These are phyloP conservation scores for Ptychochromis oligacanthus DNA, from an alignment of 2,113 vertebrate genomes.

Conservation along the genomic window DNA sequence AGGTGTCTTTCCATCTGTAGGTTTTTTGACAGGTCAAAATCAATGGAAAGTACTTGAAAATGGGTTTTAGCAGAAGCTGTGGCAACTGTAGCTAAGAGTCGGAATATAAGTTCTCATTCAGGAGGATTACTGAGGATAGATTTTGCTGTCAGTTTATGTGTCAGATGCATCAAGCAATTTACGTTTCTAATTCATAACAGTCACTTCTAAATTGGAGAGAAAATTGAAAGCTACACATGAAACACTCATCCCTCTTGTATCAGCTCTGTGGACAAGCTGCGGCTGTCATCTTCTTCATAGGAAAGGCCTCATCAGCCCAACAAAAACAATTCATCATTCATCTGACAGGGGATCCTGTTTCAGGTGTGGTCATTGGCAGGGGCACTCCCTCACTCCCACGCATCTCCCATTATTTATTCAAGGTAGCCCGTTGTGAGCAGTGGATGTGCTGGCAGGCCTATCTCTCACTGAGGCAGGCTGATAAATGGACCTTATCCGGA, in stretches of 20 bases:
- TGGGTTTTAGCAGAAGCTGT: neutral
- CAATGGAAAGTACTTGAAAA: neutral
- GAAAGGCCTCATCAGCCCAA: conserved; percentile 5
- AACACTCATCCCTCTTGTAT: neutral
- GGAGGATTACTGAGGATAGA: neutral
- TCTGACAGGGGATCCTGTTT: conserved; percentile 32
- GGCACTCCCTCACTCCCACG: conserved; percentile 11
- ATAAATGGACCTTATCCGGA: conserved; percentile 56
- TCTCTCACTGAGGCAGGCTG: conserved; percentile 51
- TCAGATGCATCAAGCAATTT: neutral
- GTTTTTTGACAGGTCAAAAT: neutral
- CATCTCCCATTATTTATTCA: conserved; percentile 63
- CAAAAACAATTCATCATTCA: conserved; percentile 38
- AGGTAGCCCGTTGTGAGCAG: conserved; percentile 45
- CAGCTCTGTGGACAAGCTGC: neutral
- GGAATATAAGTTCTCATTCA: neutral
- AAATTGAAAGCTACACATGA: neutral
- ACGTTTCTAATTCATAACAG: neutral
- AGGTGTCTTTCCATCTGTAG: neutral
- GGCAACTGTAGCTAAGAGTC: neutral
- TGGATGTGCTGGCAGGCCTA: conserved; percentile 29
- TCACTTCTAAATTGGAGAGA: neutral
- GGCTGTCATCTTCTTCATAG: neutral
- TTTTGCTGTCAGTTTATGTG: neutral
- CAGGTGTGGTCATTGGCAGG: conserved; percentile 28